phyloP scores from a whole-genome alignment of 2,113 vertebrate genomes.

The Ginglymostoma cirratum region DNA sequence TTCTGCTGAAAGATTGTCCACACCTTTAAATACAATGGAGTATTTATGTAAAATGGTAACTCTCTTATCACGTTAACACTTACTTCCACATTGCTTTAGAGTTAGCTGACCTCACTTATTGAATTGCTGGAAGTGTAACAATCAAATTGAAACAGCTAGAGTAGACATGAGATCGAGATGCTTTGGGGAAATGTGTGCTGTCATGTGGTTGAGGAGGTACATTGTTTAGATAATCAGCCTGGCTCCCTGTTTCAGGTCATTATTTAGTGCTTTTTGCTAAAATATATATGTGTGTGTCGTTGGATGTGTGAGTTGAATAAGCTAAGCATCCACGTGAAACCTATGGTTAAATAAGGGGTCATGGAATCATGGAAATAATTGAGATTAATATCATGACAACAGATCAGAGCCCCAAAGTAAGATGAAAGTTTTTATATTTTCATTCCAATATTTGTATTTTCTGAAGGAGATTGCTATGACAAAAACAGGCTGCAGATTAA shows the following conservation, averaged over 20 bases:
- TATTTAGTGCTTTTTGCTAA: not conserved
- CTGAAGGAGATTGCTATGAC: no score
- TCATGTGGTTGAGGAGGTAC: no score
- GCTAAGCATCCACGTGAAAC: no score
- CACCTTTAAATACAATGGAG: not conserved
- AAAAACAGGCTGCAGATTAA: no score
- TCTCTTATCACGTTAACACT: not conserved
- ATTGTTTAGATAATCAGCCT: not conserved
- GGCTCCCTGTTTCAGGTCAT: not conserved
- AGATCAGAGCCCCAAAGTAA: no score
- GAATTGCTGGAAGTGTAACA: not conserved
- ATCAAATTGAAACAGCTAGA: not conserved
- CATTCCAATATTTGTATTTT: no score
- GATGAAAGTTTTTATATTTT: no score
- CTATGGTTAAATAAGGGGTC: no score
- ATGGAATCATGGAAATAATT: no score
- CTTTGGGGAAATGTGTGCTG: no score
- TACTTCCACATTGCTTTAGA: not conserved
- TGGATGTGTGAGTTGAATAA: no score
- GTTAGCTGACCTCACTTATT: not conserved
- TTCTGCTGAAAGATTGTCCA: not conserved
- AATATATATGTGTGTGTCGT: not conserved
- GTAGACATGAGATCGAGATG: not conserved
- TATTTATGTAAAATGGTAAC: not conserved
- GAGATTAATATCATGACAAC: no score